Evolutionary conservation across 2,797 vertebrate species (phyloP).

Genomic region (Pelobates cultripes): DNA sequence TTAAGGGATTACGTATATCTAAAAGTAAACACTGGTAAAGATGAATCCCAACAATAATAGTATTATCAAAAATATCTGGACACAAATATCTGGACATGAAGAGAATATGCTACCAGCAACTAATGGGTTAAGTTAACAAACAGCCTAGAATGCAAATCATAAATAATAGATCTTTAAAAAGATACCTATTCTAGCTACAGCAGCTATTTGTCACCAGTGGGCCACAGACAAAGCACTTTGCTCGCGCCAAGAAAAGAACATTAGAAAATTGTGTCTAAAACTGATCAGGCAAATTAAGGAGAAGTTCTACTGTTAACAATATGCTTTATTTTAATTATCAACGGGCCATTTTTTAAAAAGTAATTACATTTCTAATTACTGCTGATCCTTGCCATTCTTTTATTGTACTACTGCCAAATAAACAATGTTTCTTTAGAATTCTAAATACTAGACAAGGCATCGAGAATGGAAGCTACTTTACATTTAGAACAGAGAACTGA

Average conservation of each 20-base stretch:
- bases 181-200: constrained; percentile 20
- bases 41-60: too few relatives aligned
- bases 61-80: too few relatives aligned
- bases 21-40: too few relatives aligned
- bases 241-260: constrained; percentile 33
- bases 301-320: constrained; percentile 44
- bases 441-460: constrained; percentile 14
- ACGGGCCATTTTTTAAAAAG: constrained; percentile 42
- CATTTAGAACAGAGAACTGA: neutral
- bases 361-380: constrained; percentile 55
- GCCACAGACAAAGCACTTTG: constrained; percentile 12
- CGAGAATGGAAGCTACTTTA: neutral
- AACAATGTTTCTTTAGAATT: constrained; percentile 25
- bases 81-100: too few relatives aligned
- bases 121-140: neutral
- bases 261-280: constrained; percentile 41
- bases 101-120: too few relatives aligned
- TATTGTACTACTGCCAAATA: constrained; percentile 44
- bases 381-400: constrained; percentile 51
- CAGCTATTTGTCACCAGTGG: constrained; percentile 8
- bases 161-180: constrained; percentile 1
- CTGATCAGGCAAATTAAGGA: constrained; percentile 42
- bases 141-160: neutral
- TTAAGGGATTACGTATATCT: too few relatives aligned
- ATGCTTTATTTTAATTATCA: constrained; percentile 52